Evolutionary conservation across 2,113 vertebrate species (phyloP).

Genomic region (Oxyruncus cristatus): DNA sequence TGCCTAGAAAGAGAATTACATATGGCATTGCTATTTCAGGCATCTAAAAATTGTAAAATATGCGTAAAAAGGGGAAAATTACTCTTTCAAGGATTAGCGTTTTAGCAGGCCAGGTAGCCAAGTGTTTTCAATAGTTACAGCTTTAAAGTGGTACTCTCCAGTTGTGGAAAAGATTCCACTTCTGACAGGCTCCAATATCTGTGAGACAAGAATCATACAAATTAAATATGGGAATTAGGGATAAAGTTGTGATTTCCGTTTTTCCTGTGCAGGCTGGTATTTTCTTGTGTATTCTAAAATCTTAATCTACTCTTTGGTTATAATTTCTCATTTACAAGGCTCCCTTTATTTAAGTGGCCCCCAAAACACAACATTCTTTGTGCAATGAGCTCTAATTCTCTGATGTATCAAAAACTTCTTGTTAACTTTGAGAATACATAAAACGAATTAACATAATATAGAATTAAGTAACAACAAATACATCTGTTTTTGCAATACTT

Average conservation of each 20-base stretch:
- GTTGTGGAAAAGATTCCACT: neutral
- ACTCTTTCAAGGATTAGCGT: neutral
- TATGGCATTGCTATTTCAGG: slow-evolving; percentile 17
- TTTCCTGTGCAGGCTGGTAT: fast-evolving
- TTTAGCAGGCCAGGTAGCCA: neutral
- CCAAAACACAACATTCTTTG: neutral
- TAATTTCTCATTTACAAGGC: neutral
- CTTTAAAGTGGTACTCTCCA: neutral
- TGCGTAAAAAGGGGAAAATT: neutral
- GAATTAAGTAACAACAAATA: neutral
- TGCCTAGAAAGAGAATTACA: slow-evolving; percentile 38
- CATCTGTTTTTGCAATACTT: neutral
- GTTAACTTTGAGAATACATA: neutral
- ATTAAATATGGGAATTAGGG: fast-evolving
- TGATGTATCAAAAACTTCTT: neutral
- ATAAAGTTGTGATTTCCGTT: neutral
- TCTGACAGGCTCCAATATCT: neutral
- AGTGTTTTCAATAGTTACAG: neutral
- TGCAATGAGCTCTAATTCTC: neutral
- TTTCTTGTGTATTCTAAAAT: neutral
- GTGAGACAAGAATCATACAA: neutral
- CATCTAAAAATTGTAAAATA: neutral
- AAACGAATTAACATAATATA: neutral
- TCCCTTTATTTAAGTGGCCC: neutral
- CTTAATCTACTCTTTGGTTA: neutral